phyloP scores from a whole-genome alignment of 2,888 invertebrate genomes.

The Temnothorax unifasciatus region DNA sequence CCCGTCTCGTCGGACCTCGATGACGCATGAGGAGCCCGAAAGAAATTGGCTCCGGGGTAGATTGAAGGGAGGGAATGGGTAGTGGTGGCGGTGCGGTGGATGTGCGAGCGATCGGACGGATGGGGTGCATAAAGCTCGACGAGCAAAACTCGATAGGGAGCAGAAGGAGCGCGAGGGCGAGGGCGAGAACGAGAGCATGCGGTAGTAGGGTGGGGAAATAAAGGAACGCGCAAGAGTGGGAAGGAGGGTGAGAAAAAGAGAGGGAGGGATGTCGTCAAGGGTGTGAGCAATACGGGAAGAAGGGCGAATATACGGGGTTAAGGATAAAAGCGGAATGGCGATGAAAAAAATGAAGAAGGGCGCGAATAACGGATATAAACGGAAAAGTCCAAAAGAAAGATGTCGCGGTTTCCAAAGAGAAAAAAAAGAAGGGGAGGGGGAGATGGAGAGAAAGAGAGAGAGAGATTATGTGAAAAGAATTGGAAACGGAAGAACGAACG shows the following conservation, averaged over 20 bases:
- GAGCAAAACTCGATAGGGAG: constrained; percentile 53
- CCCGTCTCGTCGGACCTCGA: constrained; percentile 16
- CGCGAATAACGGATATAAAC: not conserved
- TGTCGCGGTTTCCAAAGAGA: not conserved
- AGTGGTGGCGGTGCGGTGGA: constrained; percentile 15
- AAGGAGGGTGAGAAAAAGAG: not conserved
- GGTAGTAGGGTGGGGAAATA: constrained; percentile 33
- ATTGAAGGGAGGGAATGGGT: not conserved
- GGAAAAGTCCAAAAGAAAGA: constrained; percentile 6
- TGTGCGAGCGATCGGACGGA: constrained; percentile 51
- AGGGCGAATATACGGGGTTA: constrained; percentile 36
- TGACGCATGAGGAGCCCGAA: constrained; percentile 30
- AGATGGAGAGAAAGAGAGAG: not conserved
- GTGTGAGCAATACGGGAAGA: constrained; percentile 42
- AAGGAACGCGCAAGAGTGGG: constrained; percentile 20
- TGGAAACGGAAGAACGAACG: not conserved
- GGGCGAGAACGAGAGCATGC: constrained; percentile 26
- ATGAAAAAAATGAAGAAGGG: not conserved
- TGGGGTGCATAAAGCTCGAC: constrained; percentile 53
- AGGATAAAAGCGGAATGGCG: not conserved
- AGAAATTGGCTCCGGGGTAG: not conserved
- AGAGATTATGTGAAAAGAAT: constrained; percentile 23
- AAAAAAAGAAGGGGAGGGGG: not conserved
- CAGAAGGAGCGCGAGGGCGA: constrained; percentile 35
- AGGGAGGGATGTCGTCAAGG: constrained; percentile 16